These are phyloP conservation scores for Cylas formicarius DNA, from an alignment of 1,140 invertebrate genomes.

Conservation along the genomic window DNA sequence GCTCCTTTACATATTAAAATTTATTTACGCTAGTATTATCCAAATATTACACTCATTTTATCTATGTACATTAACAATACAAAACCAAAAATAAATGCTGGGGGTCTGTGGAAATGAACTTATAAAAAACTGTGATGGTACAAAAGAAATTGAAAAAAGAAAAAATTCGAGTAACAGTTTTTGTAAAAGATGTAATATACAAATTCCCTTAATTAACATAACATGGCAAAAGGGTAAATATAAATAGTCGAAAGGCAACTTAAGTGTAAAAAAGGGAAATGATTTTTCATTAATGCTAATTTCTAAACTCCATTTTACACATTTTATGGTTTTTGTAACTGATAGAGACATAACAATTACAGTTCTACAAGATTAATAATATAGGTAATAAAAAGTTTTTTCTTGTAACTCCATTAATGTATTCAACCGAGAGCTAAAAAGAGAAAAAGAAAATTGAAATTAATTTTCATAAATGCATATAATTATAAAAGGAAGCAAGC, in stretches of 20 bases:
- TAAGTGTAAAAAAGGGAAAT: conserved; percentile 16
- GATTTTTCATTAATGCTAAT: conserved; percentile 23
- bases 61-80: conserved; percentile 19
- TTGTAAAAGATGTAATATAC: conserved; percentile 6
- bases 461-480: no score
- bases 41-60: conserved; percentile 19
- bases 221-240: conserved; percentile 8
- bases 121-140: conserved; percentile 9
- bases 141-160: conserved; percentile 12
- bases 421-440: conserved; percentile 40
- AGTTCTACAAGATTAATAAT: conserved; percentile 30
- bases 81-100: conserved; percentile 15
- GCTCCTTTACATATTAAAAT: conserved; percentile 23
- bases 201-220: conserved; percentile 15
- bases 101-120: conserved; percentile 5
- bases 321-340: conserved; percentile 21
- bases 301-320: conserved; percentile 24
- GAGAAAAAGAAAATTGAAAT: conserved; percentile 16
- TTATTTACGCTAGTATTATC: conserved; percentile 18
- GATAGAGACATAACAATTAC: conserved; percentile 19
- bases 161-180: conserved; percentile 11
- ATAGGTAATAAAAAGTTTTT: conserved; percentile 21
- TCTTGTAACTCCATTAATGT: conserved; percentile 19
- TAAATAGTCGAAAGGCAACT: conserved; percentile 8
- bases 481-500: conserved; percentile 1